Evolutionary conservation across 1,140 invertebrate species (phyloP).

Genomic region (Branchinecta lindahli): DNA sequence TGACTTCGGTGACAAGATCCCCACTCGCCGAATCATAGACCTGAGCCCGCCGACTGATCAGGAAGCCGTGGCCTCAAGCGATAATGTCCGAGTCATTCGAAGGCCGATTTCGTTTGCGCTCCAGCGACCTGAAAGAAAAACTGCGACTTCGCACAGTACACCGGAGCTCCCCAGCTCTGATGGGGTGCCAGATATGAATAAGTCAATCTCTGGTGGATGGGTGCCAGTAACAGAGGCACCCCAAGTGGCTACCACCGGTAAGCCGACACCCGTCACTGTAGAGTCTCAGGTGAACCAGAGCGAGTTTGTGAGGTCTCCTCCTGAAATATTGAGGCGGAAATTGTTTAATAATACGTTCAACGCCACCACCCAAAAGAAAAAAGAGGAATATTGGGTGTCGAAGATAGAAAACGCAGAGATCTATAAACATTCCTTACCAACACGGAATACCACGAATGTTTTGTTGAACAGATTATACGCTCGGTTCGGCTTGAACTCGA

Average conservation of each 20-base stretch:
- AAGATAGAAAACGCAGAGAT: slow-evolving; percentile 1
- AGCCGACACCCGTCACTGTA: no score
- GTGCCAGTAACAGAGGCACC: no score
- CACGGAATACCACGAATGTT: background rate
- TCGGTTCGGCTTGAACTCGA: background rate
- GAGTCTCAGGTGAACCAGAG: no score
- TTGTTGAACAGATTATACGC: background rate
- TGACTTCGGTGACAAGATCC: background rate
- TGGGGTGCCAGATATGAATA: no score
- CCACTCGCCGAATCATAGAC: background rate
- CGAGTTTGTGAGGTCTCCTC: no score
- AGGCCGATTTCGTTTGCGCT: no score
- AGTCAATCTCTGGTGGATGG: no score
- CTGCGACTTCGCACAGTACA: no score
- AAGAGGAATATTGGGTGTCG: background rate
- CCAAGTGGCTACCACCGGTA: no score
- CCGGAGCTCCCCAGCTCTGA: no score
- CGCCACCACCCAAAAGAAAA: background rate
- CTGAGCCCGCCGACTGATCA: background rate
- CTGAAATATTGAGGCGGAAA: no score
- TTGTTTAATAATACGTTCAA: background rate
- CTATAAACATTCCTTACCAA: background rate
- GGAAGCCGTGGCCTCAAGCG: background rate
- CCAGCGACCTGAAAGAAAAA: no score
- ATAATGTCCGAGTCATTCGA: background rate